These are phyloP conservation scores for Pristiophorus japonicus DNA, from an alignment of 2,113 vertebrate species.

Conservation along the genomic window DNA sequence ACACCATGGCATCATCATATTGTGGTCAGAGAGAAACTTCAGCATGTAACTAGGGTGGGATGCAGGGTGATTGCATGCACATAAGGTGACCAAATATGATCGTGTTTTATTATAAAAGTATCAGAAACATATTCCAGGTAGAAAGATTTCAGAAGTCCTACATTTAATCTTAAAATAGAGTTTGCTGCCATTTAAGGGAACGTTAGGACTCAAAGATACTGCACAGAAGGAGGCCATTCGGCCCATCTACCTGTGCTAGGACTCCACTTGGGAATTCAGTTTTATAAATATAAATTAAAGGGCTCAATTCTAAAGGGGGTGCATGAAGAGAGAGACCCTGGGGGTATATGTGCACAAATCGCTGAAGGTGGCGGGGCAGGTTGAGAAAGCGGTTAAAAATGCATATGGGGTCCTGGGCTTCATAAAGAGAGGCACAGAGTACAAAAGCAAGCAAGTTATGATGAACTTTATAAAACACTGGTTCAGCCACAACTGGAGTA, in stretches of 20 bases:
- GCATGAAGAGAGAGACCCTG: too few species aligned
- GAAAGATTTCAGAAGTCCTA: background rate
- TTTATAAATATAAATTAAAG: background rate
- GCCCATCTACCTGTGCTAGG: background rate
- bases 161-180: background rate
- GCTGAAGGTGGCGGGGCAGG: too few species aligned
- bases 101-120: background rate
- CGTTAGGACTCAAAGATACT: too few species aligned
- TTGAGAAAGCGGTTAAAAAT: too few species aligned
- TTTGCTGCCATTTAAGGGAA: background rate
- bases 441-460: too few species aligned
- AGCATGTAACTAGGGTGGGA: background rate
- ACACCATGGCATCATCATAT: background rate
- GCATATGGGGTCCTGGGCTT: too few species aligned
- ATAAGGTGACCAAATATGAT: background rate
- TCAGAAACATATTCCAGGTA: background rate
- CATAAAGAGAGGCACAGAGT: too few species aligned
- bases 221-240: background rate
- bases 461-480: too few species aligned
- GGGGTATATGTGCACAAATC: too few species aligned
- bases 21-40: background rate
- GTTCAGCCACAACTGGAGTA: too few species aligned
- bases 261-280: background rate
- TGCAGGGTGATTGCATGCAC: background rate
- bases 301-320: too few species aligned